phyloP scores from a whole-genome alignment of 2,888 invertebrate species.

The Cheiracanthium punctorium region DNA sequence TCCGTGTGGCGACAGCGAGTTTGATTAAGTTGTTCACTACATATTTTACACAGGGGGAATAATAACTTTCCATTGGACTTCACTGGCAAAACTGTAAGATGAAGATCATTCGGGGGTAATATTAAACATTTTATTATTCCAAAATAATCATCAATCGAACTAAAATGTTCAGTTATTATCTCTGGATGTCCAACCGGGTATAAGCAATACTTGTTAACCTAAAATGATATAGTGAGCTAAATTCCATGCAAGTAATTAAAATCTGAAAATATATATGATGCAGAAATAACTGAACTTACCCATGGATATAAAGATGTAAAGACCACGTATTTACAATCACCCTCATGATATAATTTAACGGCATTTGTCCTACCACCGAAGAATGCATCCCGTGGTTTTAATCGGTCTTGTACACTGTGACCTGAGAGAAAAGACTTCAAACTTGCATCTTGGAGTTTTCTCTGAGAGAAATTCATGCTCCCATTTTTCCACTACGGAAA shows the following conservation, averaged over 20 bases:
- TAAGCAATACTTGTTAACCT: constrained; percentile 23
- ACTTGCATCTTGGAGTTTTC: neutral
- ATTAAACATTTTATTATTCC: constrained; percentile 73
- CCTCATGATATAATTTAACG: neutral
- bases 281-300: neutral
- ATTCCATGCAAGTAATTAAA: no score
- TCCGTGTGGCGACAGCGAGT: constrained; percentile 71
- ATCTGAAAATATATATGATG: no score
- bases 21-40: constrained; percentile 70
- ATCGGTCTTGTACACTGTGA: neutral
- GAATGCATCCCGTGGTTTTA: neutral
- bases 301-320: neutral
- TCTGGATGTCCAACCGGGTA: constrained; percentile 73
- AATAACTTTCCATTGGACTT: constrained; percentile 71
- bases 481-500: neutral
- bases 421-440: no score
- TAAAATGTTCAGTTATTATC: constrained; percentile 72
- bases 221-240: neutral
- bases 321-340: neutral
- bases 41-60: constrained; percentile 73
- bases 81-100: constrained; percentile 8
- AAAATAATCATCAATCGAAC: constrained; percentile 70
- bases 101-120: constrained; percentile 69
- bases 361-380: neutral
- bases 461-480: neutral